Conservation (phyloP, 1,140 invertebrate species). For the Bacillus rossius region DNA sequence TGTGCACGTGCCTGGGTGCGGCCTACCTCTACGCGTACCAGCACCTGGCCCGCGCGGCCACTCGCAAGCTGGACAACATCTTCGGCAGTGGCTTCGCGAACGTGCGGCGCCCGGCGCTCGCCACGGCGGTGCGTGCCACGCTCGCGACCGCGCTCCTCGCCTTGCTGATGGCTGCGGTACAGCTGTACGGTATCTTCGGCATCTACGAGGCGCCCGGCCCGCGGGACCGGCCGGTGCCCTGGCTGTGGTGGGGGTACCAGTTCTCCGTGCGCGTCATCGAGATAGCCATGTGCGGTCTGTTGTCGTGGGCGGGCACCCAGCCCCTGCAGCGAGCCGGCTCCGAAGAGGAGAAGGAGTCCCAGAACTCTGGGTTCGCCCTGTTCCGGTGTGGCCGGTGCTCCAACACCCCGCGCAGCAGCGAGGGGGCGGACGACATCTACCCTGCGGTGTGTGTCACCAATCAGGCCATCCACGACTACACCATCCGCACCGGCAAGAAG, state of each 20-base stretch:
- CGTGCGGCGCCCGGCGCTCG: slow-evolving; percentile 45
- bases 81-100: slow-evolving; percentile 38
- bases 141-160: slow-evolving; percentile 78
- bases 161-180: slow-evolving; percentile 70
- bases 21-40: slow-evolving; percentile 79
- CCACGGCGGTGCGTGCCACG: slow-evolving; percentile 77
- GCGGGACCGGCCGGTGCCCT: slow-evolving; percentile 46
- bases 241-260: slow-evolving; percentile 88
- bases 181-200: slow-evolving; percentile 76
- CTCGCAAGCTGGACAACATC: slow-evolving; percentile 39
- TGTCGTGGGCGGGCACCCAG: slow-evolving; percentile 66
- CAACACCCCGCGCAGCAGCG: slow-evolving; percentile 32
- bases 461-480: slow-evolving; percentile 77
- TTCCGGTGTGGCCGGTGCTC: slow-evolving; percentile 59
- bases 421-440: slow-evolving; percentile 58
- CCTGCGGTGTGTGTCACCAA: slow-evolving; percentile 81
- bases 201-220: slow-evolving; percentile 49
- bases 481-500: slow-evolving; percentile 67
- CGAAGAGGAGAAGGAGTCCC: slow-evolving; percentile 45
- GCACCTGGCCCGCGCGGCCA: slow-evolving; percentile 41
- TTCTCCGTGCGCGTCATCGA: slow-evolving; percentile 77
- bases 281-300: slow-evolving; percentile 70
- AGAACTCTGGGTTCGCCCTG: slow-evolving; percentile 58
- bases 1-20: slow-evolving; percentile 70
- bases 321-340: slow-evolving; percentile 31